These are phyloP conservation scores for Acanthochromis polyacanthus DNA, from an alignment of 2,113 vertebrate genomes.

Conservation along the genomic window DNA sequence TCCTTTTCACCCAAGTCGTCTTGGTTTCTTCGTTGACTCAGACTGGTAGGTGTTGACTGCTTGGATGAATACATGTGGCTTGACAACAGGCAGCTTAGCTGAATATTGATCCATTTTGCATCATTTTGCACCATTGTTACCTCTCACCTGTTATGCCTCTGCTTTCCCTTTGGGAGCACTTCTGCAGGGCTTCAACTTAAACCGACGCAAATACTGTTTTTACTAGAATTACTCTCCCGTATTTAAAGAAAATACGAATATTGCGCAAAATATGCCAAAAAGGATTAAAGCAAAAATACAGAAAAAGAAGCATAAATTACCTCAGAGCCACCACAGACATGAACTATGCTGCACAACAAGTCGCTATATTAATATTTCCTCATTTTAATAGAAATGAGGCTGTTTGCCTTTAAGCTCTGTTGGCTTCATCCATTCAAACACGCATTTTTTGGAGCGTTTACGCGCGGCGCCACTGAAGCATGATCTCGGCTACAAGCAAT, in stretches of 20 bases:
- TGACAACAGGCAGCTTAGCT: slow-evolving; percentile 36
- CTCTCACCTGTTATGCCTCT: slow-evolving; percentile 71
- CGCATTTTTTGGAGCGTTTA: not conserved
- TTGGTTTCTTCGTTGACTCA: slow-evolving; percentile 65
- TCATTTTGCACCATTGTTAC: slow-evolving; percentile 53
- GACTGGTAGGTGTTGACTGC: slow-evolving; percentile 72
- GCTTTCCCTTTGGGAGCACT: slow-evolving; percentile 2
- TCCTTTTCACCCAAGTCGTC: slow-evolving; percentile 69
- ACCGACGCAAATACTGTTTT: not conserved
- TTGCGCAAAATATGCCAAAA: slow-evolving; percentile 8
- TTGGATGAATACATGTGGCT: slow-evolving; percentile 29
- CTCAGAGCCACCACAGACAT: no score
- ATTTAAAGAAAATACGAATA: no score
- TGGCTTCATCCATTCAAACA: not conserved
- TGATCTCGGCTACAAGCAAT: slow-evolving; percentile 16
- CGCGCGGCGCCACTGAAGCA: slow-evolving; percentile 23
- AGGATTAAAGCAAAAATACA: not conserved
- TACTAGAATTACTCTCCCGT: not conserved
- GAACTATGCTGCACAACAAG: not conserved
- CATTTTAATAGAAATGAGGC: no score
- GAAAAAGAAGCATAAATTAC: no score
- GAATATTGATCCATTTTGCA: slow-evolving; percentile 44
- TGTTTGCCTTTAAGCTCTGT: not conserved
- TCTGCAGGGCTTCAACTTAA: slow-evolving; percentile 11
- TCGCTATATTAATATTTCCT: not conserved